These are phyloP conservation scores for Microplitis demolitor DNA, from an alignment of 1,140 invertebrate genomes.

Conservation along the genomic window DNA sequence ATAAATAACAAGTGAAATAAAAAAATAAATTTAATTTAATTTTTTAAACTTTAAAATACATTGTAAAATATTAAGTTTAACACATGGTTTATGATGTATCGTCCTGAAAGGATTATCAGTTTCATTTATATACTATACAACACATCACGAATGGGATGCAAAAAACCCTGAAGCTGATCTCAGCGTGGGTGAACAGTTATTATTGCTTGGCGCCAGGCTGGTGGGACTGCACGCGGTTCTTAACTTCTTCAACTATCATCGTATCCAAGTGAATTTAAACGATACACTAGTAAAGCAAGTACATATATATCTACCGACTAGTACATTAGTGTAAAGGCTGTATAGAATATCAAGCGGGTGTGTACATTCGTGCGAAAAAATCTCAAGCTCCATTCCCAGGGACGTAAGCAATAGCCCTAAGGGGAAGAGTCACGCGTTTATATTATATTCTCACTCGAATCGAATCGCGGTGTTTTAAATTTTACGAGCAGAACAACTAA, in stretches of 20 bases:
- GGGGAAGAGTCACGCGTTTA: constrained; percentile 4
- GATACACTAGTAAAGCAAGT: background rate
- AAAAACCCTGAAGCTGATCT: constrained; percentile 25
- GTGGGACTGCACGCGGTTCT: constrained; percentile 22
- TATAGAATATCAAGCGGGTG: background rate
- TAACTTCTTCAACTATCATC: background rate
- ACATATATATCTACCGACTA: too few relatives aligned
- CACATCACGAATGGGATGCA: constrained; percentile 8
- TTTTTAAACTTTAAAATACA: background rate
- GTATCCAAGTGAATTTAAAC: constrained; percentile 16
- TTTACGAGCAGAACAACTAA: constrained; percentile 14
- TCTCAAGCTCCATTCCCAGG: constrained; percentile 30
- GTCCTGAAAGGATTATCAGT: background rate
- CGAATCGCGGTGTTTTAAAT: constrained; percentile 15
- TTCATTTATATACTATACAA: background rate
- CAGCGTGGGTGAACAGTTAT: constrained; percentile 52
- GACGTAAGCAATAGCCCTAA: constrained; percentile 15
- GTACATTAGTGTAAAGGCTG: background rate
- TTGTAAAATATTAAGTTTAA: background rate
- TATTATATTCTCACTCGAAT: background rate
- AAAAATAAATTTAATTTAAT: too few relatives aligned
- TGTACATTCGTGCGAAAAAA: constrained; percentile 33
- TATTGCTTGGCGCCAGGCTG: constrained; percentile 50
- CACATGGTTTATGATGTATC: too few relatives aligned
- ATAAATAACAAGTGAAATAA: too few relatives aligned